These are phyloP conservation scores for Diploscapter pachys DNA, from an alignment of 1,140 invertebrate genomes.

Conservation along the genomic window DNA sequence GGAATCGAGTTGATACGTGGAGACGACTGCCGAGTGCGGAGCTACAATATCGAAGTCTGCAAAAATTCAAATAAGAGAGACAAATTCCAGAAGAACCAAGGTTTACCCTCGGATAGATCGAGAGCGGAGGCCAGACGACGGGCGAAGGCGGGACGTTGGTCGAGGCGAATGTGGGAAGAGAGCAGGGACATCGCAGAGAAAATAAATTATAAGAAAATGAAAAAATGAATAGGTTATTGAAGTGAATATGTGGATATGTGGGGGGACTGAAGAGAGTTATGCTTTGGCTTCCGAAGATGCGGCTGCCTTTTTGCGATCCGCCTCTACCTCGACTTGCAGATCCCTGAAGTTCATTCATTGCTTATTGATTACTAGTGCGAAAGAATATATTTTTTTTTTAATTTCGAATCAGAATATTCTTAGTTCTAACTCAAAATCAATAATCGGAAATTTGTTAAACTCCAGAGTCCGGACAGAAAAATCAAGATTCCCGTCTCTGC, in stretches of 20 bases:
- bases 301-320: conserved; percentile 21
- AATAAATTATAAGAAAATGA: too few species aligned
- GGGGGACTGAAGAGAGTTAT: background rate
- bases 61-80: too few species aligned
- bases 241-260: too few species aligned
- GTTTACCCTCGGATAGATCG: too few species aligned
- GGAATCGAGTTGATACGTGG: conserved; percentile 31
- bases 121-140: background rate
- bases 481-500: background rate
- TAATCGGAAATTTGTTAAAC: too few species aligned
- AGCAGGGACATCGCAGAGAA: too few species aligned
- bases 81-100: too few species aligned
- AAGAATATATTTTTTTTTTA: too few species aligned
- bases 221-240: too few species aligned
- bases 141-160: conserved; percentile 31
- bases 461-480: background rate
- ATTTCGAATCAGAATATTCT: background rate
- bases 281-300: conserved; percentile 2
- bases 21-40: conserved; percentile 22
- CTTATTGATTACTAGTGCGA: background rate
- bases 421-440: background rate
- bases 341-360: conserved; percentile 4
- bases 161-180: background rate
- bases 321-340: background rate
- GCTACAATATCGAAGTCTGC: background rate